Percentiles rank a stretch among this genome's conserved stretches.
These are phyloP conservation scores for Acromyrmex heyeri DNA, from an alignment of 1,140 invertebrate species.

Conservation along the genomic window DNA sequence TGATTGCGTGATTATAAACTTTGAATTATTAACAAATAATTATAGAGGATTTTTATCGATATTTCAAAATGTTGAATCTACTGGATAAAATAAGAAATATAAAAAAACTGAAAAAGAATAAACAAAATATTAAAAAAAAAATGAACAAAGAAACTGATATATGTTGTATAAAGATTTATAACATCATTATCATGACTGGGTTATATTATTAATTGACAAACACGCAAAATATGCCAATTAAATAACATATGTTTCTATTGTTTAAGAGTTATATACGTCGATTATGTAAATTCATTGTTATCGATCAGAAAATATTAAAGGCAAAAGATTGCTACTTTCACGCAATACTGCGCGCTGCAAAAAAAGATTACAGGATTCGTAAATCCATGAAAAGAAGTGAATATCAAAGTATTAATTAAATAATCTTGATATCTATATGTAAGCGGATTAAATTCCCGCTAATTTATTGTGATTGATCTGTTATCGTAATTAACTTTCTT, in stretches of 20 bases:
- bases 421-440: conserved; percentile 17
- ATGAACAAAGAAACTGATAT: background rate
- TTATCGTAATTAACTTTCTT: conserved; percentile 10
- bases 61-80: background rate
- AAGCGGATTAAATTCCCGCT: background rate
- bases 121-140: background rate
- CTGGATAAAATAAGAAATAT: background rate
- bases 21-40: background rate
- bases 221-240: background rate
- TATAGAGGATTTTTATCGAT: background rate
- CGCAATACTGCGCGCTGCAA: background rate
- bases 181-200: background rate
- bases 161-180: background rate
- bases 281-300: conserved; percentile 36
- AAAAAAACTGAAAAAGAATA: background rate
- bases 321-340: conserved; percentile 28
- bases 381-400: conserved; percentile 17
- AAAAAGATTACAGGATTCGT: conserved; percentile 41
- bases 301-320: conserved; percentile 2
- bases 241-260: background rate
- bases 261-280: background rate
- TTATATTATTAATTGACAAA: background rate
- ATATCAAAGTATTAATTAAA: conserved; percentile 51
- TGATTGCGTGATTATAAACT: background rate
- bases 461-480: background rate